Percentiles rank a stretch among this genome's conserved stretches.
Conservation (phyloP, 2,888 invertebrate species). For the Lydus trimaculatus region DNA sequence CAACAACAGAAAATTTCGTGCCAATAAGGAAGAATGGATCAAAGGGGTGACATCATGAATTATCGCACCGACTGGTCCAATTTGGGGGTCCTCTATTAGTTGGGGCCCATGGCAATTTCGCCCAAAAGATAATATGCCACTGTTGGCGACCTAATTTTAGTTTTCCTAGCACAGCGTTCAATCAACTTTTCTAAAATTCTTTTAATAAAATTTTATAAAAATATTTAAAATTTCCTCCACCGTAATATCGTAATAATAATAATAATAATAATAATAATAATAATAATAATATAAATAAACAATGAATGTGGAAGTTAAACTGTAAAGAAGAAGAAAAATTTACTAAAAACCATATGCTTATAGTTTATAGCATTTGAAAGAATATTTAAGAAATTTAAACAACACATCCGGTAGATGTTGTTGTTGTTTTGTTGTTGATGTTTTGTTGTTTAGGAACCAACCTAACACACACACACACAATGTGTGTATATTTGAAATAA, state of each 20-base stretch:
- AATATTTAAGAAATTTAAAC: conserved; percentile 42
- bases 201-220: neutral
- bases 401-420: conserved; percentile 48
- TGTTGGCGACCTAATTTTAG: neutral
- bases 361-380: conserved; percentile 15
- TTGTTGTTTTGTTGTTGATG: conserved; percentile 17
- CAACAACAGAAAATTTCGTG: no score
- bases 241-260: no score
- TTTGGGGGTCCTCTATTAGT: no score
- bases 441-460: neutral
- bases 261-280: no score
- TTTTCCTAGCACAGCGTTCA: neutral
- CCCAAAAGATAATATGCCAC: no score
- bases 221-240: no score
- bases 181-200: neutral
- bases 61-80: no score
- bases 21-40: no score
- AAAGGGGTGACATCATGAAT: no score
- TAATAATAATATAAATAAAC: no score
- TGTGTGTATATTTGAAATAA: neutral
- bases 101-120: no score
- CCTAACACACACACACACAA: no score
- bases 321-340: conserved; percentile 11
- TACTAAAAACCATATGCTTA: conserved; percentile 26
- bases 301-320: neutral